phyloP scores from a whole-genome alignment of 2,797 vertebrate species.

The Nyctalus aviator region DNA sequence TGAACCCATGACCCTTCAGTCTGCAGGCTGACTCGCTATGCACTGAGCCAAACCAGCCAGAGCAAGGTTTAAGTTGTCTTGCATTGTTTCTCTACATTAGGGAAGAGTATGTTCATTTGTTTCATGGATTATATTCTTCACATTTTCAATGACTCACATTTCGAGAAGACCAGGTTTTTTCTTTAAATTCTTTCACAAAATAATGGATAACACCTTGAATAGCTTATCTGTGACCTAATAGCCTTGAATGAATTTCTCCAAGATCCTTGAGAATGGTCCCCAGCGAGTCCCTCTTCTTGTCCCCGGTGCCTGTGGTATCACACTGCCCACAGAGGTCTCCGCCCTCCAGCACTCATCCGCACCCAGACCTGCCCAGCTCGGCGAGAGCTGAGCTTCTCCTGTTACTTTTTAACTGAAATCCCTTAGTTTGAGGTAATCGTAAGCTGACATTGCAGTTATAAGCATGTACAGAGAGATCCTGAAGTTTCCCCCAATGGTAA shows the following conservation, averaged over 20 bases:
- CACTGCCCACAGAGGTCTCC: background rate
- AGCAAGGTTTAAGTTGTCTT: slow-evolving; percentile 85
- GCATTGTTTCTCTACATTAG: slow-evolving; percentile 86
- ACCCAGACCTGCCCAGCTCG: background rate
- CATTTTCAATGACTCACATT: slow-evolving; percentile 92
- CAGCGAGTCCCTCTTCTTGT: background rate
- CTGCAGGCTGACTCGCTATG: too few species aligned
- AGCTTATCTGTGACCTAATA: slow-evolving; percentile 95
- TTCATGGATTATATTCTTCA: slow-evolving; percentile 91
- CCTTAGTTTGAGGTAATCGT: background rate
- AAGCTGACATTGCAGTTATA: background rate
- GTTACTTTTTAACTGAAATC: background rate
- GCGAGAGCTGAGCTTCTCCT: background rate
- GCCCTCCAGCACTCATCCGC: background rate
- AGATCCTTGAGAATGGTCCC: slow-evolving; percentile 90
- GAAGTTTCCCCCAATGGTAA: background rate
- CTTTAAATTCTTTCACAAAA: slow-evolving; percentile 97
- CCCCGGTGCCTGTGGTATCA: too few species aligned
- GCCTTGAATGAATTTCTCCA: slow-evolving; percentile 95
- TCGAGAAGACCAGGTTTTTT: slow-evolving; percentile 96
- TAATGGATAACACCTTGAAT: slow-evolving; percentile 95
- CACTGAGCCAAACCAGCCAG: slow-evolving; percentile 49
- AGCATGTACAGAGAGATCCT: background rate
- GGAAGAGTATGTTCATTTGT: slow-evolving; percentile 89
- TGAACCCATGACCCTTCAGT: too few species aligned